phyloP scores from a whole-genome alignment of 2,113 vertebrate species.

The Pipa parva region DNA sequence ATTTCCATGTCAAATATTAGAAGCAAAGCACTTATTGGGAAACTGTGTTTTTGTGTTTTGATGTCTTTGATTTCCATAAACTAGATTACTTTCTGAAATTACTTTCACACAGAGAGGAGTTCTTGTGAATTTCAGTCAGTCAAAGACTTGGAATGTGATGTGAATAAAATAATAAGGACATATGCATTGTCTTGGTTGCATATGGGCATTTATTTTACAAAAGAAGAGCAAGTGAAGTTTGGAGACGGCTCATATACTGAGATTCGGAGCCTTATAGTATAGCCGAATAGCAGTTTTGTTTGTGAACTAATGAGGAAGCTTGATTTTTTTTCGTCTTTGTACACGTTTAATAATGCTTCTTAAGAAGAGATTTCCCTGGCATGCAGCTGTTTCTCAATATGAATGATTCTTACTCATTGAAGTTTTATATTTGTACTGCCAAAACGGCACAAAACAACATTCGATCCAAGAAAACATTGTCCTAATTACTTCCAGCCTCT shows the following conservation, averaged over 20 bases:
- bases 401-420: slow-evolving; percentile 52
- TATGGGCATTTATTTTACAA: slow-evolving; percentile 44
- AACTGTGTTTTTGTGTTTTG: slow-evolving; percentile 77
- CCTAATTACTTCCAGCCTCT: slow-evolving; percentile 56
- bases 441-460: slow-evolving; percentile 51
- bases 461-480: slow-evolving; percentile 59
- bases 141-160: slow-evolving; percentile 74
- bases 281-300: slow-evolving; percentile 56
- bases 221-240: slow-evolving; percentile 52
- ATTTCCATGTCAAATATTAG: slow-evolving; percentile 85
- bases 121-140: slow-evolving; percentile 78
- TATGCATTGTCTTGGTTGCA: slow-evolving; percentile 51
- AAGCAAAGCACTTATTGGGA: slow-evolving; percentile 74
- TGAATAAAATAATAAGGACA: slow-evolving; percentile 67
- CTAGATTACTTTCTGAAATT: slow-evolving; percentile 83
- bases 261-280: slow-evolving; percentile 57
- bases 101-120: slow-evolving; percentile 77
- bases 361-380: slow-evolving; percentile 64
- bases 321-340: slow-evolving; percentile 47
- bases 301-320: slow-evolving; percentile 51
- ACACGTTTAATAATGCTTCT: slow-evolving; percentile 60
- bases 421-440: slow-evolving; percentile 70
- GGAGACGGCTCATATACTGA: slow-evolving; percentile 50
- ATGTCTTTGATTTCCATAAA: slow-evolving; percentile 83
- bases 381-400: slow-evolving; percentile 57